A percentile compares a stretch with the other conserved stretches of the same genome.
Evolutionary conservation across 2,797 vertebrate genomes (phyloP).

Genomic region (Etheostoma nigrum): DNA sequence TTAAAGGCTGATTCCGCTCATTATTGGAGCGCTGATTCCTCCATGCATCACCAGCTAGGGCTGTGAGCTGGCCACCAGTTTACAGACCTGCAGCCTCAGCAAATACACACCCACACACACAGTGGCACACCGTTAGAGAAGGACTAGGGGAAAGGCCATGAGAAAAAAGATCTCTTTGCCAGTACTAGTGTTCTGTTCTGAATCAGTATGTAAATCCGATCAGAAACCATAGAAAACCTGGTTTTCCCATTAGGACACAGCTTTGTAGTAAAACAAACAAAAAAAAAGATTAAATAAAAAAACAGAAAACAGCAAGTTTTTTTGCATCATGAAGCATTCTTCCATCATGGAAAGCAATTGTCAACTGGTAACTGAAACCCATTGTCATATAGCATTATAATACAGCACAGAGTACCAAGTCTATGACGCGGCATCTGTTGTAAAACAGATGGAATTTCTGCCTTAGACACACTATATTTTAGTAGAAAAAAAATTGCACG

Average conservation of each 20-base stretch:
- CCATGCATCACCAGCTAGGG: conserved; percentile 74
- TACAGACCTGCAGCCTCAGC: conserved; percentile 72
- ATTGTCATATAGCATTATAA: conserved; percentile 5
- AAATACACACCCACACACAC: conserved; percentile 42
- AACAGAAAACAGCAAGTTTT: conserved; percentile 9
- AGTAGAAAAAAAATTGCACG: background rate
- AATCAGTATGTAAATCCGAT: conserved; percentile 32
- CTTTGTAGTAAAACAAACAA: conserved; percentile 10
- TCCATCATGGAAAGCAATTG: conserved; percentile 12
- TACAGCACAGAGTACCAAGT: conserved; percentile 39
- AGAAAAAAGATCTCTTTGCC: conserved; percentile 20
- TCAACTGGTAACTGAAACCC: conserved; percentile 7
- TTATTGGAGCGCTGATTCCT: conserved; percentile 75
- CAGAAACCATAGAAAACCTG: conserved; percentile 6
- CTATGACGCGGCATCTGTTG: conserved; percentile 43
- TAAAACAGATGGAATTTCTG: conserved; percentile 61
- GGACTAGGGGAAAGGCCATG: conserved; percentile 11
- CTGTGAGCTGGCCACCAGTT: conserved; percentile 51
- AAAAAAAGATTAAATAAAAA: background rate
- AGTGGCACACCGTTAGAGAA: background rate
- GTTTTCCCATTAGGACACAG: conserved; percentile 19
- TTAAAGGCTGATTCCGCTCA: conserved; percentile 81
- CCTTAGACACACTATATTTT: conserved; percentile 41
- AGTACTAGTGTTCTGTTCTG: conserved; percentile 10
- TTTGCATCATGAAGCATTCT: conserved; percentile 4